Evolutionary conservation across 1,140 invertebrate genomes (phyloP), one percentile per base, ranked within the genome.

Genomic region (Drosophila nannoptera): DNA sequence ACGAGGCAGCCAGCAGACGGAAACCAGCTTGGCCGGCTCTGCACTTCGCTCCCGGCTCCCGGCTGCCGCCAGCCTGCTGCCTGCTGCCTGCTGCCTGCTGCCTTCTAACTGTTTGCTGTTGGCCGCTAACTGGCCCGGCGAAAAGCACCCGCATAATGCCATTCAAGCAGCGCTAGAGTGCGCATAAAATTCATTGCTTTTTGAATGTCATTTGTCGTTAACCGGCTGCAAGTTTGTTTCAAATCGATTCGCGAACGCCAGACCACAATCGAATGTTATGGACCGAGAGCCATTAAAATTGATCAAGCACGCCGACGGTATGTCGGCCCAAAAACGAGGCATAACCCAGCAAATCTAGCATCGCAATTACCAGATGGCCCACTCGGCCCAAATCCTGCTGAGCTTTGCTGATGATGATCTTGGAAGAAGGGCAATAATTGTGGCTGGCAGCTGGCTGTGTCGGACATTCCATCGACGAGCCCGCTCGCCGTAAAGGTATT

Each of bases 151-250:
- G 76, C 81, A 83, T 83, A 83, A 61, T 63, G 43, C 76, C 72
- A 78, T 75, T 75, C 75, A 76, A 72, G 80, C 76, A 76, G 74
- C 64, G 56, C 59, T 46, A 33, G 48, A 67, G 64, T 52, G 68
- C 36, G 55, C 81, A 80, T 86, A 77, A 84, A 84, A 84, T 80
- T 86, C 77, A 86, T 80, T 43, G 76, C 73, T 74, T 65, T 73
- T 63, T 64, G 77, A 86, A 86, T 86, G 81, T 71, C 81, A 86
- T 86, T 86, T 84, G 80, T 84, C 76, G 80, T 84, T 84, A 80
- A 83, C 49, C 56, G 67, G 49, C 75, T 67, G 45, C 78, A 69
- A 82, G 74, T 80, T 83, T 73, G 69, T 61, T 58, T 73, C 65
- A 63, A 61, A 75, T 73, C 59, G 62, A 54, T 50, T 65, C 45